phyloP scores from a whole-genome alignment of 2,113 vertebrate species.

The Microtus montanus region DNA sequence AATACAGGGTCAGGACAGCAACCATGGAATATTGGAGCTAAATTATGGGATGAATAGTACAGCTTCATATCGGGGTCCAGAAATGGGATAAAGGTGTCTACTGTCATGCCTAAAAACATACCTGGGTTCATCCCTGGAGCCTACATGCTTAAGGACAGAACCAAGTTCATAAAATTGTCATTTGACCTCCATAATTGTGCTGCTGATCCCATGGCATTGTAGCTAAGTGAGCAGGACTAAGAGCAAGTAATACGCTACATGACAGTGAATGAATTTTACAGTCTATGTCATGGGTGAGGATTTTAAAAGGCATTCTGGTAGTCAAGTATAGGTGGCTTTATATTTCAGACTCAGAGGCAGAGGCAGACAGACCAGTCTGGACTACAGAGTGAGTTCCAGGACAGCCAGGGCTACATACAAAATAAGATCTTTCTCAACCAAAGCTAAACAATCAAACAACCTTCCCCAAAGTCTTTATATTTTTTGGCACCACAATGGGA shows the following conservation, averaged over 20 bases:
- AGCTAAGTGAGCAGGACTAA: background rate
- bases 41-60: background rate
- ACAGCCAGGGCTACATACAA: background rate
- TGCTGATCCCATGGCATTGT: background rate
- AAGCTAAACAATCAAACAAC: background rate
- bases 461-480: background rate
- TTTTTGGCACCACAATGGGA: background rate
- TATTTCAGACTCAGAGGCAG: background rate
- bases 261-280: background rate
- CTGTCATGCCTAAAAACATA: background rate
- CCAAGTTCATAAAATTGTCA: background rate
- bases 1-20: background rate
- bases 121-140: background rate
- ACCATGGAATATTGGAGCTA: background rate
- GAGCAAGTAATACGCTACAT: background rate
- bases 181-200: background rate
- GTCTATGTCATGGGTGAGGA: constrained; percentile 66
- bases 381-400: background rate
- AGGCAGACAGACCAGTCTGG: background rate
- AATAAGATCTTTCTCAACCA: background rate
- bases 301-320: background rate
- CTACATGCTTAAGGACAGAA: background rate
- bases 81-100: background rate
- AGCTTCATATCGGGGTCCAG: background rate
- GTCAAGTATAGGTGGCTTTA: background rate